A percentile compares a stretch with the other conserved stretches of the same genome.
phyloP scores from a whole-genome alignment of 37 sponge, comb jelly and placozoan genomes.

The Cliona cf. orientalis region DNA sequence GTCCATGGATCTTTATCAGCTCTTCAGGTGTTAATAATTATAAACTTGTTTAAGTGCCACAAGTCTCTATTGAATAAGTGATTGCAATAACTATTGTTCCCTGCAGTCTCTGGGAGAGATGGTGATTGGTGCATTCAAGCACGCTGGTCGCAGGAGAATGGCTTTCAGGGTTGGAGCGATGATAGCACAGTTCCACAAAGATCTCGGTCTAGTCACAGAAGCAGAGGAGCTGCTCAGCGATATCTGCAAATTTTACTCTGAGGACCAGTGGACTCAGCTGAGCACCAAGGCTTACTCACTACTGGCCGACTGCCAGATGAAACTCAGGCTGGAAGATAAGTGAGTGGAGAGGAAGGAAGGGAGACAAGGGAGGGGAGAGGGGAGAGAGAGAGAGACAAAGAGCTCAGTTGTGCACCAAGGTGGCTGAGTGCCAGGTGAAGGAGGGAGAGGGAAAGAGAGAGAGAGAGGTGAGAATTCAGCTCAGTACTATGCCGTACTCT shows the following conservation, averaged over 20 bases:
- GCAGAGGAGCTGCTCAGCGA: conserved; percentile 76
- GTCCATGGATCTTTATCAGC: neutral
- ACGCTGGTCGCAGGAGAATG: conserved; percentile 84
- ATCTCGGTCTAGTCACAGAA: conserved; percentile 60
- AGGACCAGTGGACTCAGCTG: conserved; percentile 64
- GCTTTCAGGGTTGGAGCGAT: conserved; percentile 82
- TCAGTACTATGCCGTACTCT: too few species aligned
- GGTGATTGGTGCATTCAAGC: conserved; percentile 91
- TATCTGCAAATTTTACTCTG: conserved; percentile 73
- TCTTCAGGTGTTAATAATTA: too few species aligned
- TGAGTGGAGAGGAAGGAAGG: conserved; percentile 8
- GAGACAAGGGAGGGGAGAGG: neutral
- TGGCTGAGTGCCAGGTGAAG: too few species aligned
- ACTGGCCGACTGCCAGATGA: conserved; percentile 69
- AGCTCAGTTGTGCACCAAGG: too few species aligned
- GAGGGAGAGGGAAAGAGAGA: too few species aligned
- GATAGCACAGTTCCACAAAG: conserved; percentile 73
- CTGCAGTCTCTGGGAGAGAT: conserved; percentile 77
- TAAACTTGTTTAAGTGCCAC: too few species aligned
- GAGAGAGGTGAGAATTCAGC: too few species aligned
- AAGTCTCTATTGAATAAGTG: too few species aligned
- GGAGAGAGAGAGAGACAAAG: too few species aligned
- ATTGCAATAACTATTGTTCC: too few species aligned
- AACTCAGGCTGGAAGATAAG: conserved; percentile 67
- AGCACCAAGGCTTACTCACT: conserved; percentile 57